These are phyloP conservation scores for Gymnocypris eckloni DNA, from an alignment of 2,797 vertebrate species.

Conservation along the genomic window DNA sequence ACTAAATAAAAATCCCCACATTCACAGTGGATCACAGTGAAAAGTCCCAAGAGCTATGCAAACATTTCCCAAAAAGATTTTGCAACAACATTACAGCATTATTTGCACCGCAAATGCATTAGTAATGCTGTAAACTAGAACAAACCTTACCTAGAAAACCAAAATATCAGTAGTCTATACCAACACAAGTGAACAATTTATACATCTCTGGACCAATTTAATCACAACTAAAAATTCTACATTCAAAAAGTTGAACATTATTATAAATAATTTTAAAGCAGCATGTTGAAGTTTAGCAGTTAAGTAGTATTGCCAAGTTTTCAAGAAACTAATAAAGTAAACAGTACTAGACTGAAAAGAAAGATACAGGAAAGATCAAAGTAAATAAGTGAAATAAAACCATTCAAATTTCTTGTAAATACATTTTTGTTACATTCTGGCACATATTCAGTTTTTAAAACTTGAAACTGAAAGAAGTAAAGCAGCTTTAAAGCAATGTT, in stretches of 20 bases:
- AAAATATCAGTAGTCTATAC: not conserved
- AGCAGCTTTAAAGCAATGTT: not conserved
- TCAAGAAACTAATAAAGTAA: not conserved
- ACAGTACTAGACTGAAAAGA: not conserved
- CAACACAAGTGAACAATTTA: not conserved
- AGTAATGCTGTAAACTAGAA: not conserved
- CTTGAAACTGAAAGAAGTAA: not conserved
- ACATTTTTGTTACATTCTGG: not conserved
- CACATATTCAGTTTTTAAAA: not conserved
- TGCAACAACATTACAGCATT: not conserved
- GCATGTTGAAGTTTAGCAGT: not conserved
- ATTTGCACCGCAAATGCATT: not conserved
- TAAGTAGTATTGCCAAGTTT: not conserved
- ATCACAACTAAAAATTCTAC: not conserved
- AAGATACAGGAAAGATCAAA: not conserved
- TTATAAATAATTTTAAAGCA: not conserved
- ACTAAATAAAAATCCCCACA: slow-evolving; percentile 4
- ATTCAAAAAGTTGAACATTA: not conserved
- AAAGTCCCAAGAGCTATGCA: not conserved
- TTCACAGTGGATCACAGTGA: not conserved
- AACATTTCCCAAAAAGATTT: slow-evolving; percentile 10
- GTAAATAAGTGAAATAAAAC: not conserved
- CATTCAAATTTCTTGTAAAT: not conserved
- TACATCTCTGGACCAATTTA: not conserved
- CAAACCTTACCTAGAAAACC: not conserved